Evolutionary conservation across 2,888 invertebrate genomes (phyloP).

Genomic region (Schizotus pectinicornis): DNA sequence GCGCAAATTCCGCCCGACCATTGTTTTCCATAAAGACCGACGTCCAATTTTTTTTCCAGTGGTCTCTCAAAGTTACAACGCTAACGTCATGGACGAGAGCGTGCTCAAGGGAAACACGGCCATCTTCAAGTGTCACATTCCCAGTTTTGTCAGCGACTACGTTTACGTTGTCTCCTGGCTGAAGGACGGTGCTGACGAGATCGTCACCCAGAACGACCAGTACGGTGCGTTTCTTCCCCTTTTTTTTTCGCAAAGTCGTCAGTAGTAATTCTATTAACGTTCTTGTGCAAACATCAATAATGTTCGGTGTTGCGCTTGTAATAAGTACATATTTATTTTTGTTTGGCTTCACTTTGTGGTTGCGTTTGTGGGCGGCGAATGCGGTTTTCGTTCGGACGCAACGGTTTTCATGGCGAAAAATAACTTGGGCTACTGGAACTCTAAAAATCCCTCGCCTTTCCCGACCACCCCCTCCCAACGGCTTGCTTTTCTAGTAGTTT

Average conservation of each 20-base stretch:
- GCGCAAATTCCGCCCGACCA: not conserved
- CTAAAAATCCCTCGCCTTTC: slow-evolving; percentile 6
- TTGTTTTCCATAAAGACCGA: slow-evolving; percentile 1
- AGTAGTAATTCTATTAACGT: not conserved
- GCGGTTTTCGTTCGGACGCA: no score
- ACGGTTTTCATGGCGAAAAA: not conserved
- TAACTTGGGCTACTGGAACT: slow-evolving; percentile 30
- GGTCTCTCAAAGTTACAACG: slow-evolving; percentile 87
- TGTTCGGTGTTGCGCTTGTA: not conserved
- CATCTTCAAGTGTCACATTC: slow-evolving; percentile 91
- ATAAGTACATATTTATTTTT: no score
- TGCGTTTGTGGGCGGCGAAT: no score
- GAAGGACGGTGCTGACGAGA: slow-evolving; percentile 75
- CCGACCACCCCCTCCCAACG: slow-evolving; percentile 5
- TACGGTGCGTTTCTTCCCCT: slow-evolving; percentile 47
- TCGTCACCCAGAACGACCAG: slow-evolving; percentile 57
- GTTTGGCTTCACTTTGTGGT: no score
- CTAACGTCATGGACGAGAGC: slow-evolving; percentile 93
- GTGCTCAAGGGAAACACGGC: slow-evolving; percentile 89
- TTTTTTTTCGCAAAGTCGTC: not conserved
- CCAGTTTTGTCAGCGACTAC: slow-evolving; percentile 91
- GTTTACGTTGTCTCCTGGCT: slow-evolving; percentile 86
- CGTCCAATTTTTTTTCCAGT: slow-evolving; percentile 68
- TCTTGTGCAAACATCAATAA: not conserved
- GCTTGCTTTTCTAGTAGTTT: slow-evolving; percentile 14